Evolutionary conservation across 2,797 vertebrate genomes (phyloP), one percentile per base, ranked within the genome.

Genomic region (Mus caroli): DNA sequence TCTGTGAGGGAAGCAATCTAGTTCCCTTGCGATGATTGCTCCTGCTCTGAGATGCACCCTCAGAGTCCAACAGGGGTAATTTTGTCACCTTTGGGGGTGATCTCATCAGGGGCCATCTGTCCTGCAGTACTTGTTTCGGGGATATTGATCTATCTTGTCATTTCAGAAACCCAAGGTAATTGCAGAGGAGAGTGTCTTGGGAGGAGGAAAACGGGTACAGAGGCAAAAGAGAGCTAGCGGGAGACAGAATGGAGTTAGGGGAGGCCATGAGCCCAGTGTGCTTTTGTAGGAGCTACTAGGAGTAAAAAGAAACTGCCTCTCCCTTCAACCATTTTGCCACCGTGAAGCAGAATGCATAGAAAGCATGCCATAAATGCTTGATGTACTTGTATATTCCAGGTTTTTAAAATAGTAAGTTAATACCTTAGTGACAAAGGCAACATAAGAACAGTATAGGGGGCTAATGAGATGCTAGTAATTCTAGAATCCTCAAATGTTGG

Each of bases 341-440:
- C 0, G 2, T 37, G 31, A 95, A 90, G 40, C 34, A 69, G 56
- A 85, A 76, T 69, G 0, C 50, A 15, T 3, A 86, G 52, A 12
- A 90, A 96, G 71, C n/a, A 75, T 24, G 77, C 24, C 24, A 54
- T 84, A 87, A 89, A 79, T 75, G 13, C 37, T 67, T 90, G 24
- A 40, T 85, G 92, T 71, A 37, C 62, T 85, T 77, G 79, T 54
- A 90, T 34, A 52, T 83, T 43, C 17, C 78, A 85, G 5, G 50
- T 93, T 90, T 73, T 67, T 60, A 77, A 90, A 93, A 60, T 40
- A 92, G 54, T 60, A 54, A 26, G 26, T 92, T 88, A 88, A 58
- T 94, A 94, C 20, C 43, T 82, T 43, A 37, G 6, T 84, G 24
- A 31, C 50, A 56, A 86, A 37, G 24, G 9, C 50, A 87, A 40